These are phyloP conservation scores for Melitaea cinxia DNA, from an alignment of 1,140 invertebrate genomes.

Conservation along the genomic window DNA sequence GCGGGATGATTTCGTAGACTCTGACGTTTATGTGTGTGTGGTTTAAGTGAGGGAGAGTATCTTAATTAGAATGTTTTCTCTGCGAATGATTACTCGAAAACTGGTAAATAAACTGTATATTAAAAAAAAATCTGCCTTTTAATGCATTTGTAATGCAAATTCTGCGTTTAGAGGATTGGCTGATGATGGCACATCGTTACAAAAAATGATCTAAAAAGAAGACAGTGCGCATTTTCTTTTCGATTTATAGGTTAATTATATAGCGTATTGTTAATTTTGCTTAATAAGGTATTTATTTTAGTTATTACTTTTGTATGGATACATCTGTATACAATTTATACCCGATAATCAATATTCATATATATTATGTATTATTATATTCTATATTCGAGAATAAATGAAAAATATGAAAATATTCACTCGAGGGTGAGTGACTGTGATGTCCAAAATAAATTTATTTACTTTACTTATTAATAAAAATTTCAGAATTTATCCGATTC, in stretches of 20 bases:
- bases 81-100: conserved; percentile 52
- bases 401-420: conserved; percentile 35
- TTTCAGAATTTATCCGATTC: conserved; percentile 55
- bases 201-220: conserved; percentile 43
- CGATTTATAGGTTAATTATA: conserved; percentile 59
- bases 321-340: conserved; percentile 78
- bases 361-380: conserved; percentile 34
- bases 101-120: conserved; percentile 65
- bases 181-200: conserved; percentile 37
- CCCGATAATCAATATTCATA: conserved; percentile 43
- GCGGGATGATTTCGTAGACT: conserved; percentile 32
- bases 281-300: conserved; percentile 81
- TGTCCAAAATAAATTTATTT: conserved; percentile 49
- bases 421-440: conserved; percentile 41
- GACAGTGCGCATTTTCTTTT: conserved; percentile 73
- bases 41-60: conserved; percentile 41
- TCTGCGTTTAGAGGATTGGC: conserved; percentile 54
- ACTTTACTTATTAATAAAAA: conserved; percentile 52
- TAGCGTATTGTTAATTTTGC: conserved; percentile 73
- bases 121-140: conserved; percentile 74
- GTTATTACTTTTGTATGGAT: conserved; percentile 77
- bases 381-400: conserved; percentile 44
- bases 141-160: conserved; percentile 68
- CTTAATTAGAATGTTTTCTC: conserved; percentile 44
- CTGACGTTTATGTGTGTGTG: conserved; percentile 50